phyloP scores from a whole-genome alignment of 2,888 invertebrate genomes.

The Sacculina carcini region DNA sequence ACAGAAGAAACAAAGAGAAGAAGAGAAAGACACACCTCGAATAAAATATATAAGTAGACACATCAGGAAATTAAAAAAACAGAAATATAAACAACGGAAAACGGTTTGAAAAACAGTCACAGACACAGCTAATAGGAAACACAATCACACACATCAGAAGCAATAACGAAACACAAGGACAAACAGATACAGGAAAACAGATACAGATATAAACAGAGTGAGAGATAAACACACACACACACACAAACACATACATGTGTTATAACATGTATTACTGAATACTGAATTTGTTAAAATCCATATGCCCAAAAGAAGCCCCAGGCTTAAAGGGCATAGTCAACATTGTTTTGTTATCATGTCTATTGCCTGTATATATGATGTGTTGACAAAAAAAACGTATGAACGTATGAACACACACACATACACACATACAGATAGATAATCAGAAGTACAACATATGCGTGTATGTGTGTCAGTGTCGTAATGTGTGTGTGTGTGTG shows the following conservation, averaged over 20 bases:
- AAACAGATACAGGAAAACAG: constrained; percentile 7
- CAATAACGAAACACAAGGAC: constrained; percentile 7
- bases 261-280: too few relatives aligned
- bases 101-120: background rate
- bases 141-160: background rate
- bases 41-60: background rate
- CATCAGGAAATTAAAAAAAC: background rate
- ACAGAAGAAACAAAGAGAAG: constrained; percentile 5
- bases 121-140: background rate
- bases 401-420: too few relatives aligned
- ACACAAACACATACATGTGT: too few relatives aligned
- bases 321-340: constrained; percentile 3
- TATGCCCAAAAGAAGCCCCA: too few relatives aligned
- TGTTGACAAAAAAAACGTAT: background rate
- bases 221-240: too few relatives aligned
- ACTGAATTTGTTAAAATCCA: too few relatives aligned
- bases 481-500: too few relatives aligned
- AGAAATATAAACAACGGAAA: background rate
- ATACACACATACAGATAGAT: background rate
- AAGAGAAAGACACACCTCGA: background rate
- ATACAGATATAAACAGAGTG: constrained; percentile 7
- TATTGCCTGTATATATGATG: too few relatives aligned
- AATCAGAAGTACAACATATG: too few relatives aligned
- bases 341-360: constrained; percentile 1
- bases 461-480: too few relatives aligned